phyloP scores from a whole-genome alignment of 2,888 invertebrate species.

The Dorcus hopei region DNA sequence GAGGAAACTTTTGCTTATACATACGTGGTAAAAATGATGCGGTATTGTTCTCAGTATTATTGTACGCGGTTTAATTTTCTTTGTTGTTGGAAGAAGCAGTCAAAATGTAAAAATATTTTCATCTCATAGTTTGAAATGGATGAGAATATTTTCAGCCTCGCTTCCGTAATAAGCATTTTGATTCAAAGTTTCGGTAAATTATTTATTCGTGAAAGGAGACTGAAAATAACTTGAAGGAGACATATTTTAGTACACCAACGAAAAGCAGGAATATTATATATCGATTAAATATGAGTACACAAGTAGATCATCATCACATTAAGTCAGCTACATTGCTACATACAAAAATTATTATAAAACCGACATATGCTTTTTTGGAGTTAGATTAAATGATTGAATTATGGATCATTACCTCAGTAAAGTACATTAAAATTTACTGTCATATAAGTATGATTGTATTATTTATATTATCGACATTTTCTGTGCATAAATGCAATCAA shows the following conservation, averaged over 20 bases:
- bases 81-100: background rate
- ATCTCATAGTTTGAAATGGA: background rate
- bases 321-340: slow-evolving; percentile 16
- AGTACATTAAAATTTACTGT: slow-evolving; percentile 8
- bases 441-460: slow-evolving; percentile 18
- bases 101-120: slow-evolving; percentile 2
- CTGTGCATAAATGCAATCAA: background rate
- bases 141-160: too few relatives aligned
- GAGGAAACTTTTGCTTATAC: too few relatives aligned
- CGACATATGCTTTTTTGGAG: slow-evolving; percentile 24
- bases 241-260: too few relatives aligned
- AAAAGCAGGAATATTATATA: too few relatives aligned
- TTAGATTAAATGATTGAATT: slow-evolving; percentile 24
- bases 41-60: slow-evolving; percentile 10
- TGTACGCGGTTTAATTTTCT: slow-evolving; percentile 3
- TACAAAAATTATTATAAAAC: slow-evolving; percentile 18
- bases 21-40: background rate
- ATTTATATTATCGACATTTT: background rate
- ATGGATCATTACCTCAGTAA: slow-evolving; percentile 6
- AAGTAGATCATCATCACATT: slow-evolving; percentile 24
- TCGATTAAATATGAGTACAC: background rate
- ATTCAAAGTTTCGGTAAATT: too few relatives aligned
- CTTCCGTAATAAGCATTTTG: too few relatives aligned
- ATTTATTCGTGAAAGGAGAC: too few relatives aligned
- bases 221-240: too few relatives aligned